Evolutionary conservation across 2,113 vertebrate genomes (phyloP), one percentile per base, ranked within the genome.

Genomic region (Triplophysa tibetana): DNA sequence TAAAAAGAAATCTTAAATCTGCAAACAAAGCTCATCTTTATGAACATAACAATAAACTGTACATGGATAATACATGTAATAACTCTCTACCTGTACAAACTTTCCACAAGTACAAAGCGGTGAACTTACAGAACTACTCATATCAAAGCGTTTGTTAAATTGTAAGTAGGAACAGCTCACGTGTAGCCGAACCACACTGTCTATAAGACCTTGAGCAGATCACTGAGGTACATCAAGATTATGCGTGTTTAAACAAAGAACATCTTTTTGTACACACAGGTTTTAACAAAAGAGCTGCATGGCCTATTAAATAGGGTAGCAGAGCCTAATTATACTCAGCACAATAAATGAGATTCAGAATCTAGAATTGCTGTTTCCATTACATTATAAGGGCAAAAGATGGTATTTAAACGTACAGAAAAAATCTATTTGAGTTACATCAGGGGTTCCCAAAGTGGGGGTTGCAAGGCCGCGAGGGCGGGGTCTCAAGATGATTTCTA

Each of bases 141-240:
- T 8, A 75, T 14, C 21, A 75, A 48, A 62, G 6, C 23, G 61
- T 56, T 24, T 56, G 50, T 56, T 56, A 7, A 56, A 21, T 54
- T 56, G 11, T 56, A 33, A 54, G 19, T 70, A 70, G 24, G 10
- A 38, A 33, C 6, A 19, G 69, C 69, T 70, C 4, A 8, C 5
- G 17, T 29, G 26, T 26, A 70, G 16, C 45, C 16, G 2, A 70
- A 4, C 23, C 24, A 4, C n/a, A 17, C 7, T 23, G 29, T 60
- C 8, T 8, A 10, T 58, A 38, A 19, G 38, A 75, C 23, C 17
- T 75, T 23, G 38, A 50, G 26, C 60, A n/a, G 8, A 52, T 69
- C 45, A 50, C 21, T 69, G 23, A 69, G 23, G 67, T 52, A 69
- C 67, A 69, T 14, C 26, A 63, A 41, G 26, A 19, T 60, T 73